Conservation (phyloP, 2,113 vertebrate species). For the Picathartes gymnocephalus region DNA sequence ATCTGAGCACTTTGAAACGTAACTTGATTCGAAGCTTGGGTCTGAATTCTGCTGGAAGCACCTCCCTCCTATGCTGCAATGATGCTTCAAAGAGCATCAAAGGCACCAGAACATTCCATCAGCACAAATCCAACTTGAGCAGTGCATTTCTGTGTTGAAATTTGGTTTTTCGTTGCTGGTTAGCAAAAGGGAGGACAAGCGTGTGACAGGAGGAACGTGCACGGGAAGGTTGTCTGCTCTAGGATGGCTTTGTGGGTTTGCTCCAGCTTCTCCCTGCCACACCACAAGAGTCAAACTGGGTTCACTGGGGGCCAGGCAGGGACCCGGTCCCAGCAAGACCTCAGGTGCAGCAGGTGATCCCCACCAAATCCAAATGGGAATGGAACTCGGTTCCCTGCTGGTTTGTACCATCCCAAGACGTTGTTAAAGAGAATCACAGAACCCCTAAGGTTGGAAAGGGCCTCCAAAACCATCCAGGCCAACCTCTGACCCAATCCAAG, state of each 20-base stretch:
- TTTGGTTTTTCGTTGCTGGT: neutral
- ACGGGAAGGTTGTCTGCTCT: neutral
- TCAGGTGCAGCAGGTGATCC: neutral
- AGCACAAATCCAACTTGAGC: neutral
- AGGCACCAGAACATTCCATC: neutral
- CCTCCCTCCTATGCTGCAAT: neutral
- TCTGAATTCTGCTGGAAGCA: neutral
- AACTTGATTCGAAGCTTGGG: neutral
- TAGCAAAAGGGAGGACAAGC: neutral
- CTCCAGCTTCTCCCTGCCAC: neutral
- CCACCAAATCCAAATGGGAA: neutral
- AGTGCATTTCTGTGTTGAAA: too few species aligned
- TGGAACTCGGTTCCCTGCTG: neutral
- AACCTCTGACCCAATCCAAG: accelerated
- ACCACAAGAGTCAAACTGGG: neutral
- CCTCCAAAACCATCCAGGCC: neutral
- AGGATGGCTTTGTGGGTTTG: too few species aligned
- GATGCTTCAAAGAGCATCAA: neutral
- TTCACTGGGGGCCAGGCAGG: neutral
- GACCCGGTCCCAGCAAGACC: too few species aligned
- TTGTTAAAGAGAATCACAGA: neutral
- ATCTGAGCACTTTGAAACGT: neutral
- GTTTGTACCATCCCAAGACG: neutral
- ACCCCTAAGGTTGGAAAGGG: neutral
- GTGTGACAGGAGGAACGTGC: accelerated